phyloP scores from a whole-genome alignment of 2,888 invertebrate genomes.

The Ichneumoninae sp. region DNA sequence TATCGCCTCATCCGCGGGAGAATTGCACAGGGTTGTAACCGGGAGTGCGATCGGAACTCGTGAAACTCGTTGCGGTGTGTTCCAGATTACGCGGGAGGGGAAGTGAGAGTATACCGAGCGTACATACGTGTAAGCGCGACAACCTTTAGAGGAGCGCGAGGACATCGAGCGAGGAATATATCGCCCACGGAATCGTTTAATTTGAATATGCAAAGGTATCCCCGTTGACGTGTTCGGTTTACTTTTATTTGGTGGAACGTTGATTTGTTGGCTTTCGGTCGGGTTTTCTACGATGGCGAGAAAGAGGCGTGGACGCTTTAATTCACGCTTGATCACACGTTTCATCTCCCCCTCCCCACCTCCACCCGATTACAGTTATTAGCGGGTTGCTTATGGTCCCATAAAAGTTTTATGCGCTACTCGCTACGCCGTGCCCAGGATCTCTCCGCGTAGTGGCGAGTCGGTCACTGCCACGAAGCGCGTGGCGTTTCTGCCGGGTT shows the following conservation, averaged over 20 bases:
- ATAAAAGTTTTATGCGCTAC: constrained; percentile 53
- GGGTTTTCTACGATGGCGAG: constrained; percentile 24
- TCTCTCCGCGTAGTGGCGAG: background rate
- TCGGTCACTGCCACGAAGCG: background rate
- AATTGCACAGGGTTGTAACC: constrained; percentile 53
- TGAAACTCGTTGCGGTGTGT: constrained; percentile 48
- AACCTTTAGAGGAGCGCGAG: constrained; percentile 60
- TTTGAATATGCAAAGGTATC: constrained; percentile 49
- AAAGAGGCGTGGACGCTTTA: constrained; percentile 42
- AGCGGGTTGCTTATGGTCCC: constrained; percentile 58
- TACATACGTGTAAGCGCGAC: constrained; percentile 37
- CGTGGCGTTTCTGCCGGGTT: background rate
- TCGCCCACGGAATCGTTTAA: constrained; percentile 51
- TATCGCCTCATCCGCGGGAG: constrained; percentile 72
- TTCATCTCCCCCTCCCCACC: constrained; percentile 16
- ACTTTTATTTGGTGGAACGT: constrained; percentile 35
- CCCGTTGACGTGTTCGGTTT: constrained; percentile 30
- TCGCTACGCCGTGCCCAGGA: background rate
- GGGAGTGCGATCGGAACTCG: constrained; percentile 52
- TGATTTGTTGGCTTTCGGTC: constrained; percentile 3
- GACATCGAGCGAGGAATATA: constrained; percentile 47
- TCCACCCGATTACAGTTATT: constrained; percentile 60
- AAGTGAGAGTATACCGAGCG: background rate
- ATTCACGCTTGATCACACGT: constrained; percentile 58
- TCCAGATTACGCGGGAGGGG: constrained; percentile 45